Conservation (phyloP, 2,797 vertebrate genomes). For the Mustela erminea region DNA sequence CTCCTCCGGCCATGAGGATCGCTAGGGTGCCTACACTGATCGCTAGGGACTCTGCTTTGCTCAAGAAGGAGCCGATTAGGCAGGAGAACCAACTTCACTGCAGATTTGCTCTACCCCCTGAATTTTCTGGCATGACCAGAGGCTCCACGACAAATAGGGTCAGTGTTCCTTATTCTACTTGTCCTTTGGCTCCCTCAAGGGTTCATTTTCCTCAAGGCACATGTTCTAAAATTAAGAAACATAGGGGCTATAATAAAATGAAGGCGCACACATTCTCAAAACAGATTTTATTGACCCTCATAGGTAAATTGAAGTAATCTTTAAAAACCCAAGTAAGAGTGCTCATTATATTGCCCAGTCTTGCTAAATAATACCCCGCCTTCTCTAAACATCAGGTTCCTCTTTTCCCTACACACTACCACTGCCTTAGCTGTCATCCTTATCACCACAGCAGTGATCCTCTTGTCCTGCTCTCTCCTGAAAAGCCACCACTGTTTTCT, state of each 20-base stretch:
- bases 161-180: not conserved
- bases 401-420: not conserved
- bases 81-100: not conserved
- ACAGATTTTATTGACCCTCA: not conserved
- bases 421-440: not conserved
- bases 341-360: not conserved
- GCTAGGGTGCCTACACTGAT: not conserved
- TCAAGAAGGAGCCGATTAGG: not conserved
- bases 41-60: not conserved
- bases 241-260: not conserved
- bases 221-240: slow-evolving; percentile 11
- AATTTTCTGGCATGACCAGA: not conserved
- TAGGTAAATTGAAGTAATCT: not conserved
- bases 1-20: not conserved
- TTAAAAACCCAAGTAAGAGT: not conserved
- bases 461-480: not conserved
- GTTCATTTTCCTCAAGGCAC: not conserved
- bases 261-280: not conserved
- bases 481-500: not conserved
- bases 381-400: not conserved
- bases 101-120: not conserved
- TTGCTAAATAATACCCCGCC: not conserved
- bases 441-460: not conserved
- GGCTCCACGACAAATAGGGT: not conserved
- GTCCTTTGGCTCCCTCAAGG: not conserved